These are phyloP conservation scores for Carpatolechia fugitivella DNA, from an alignment of 2,888 invertebrate species.

Conservation along the genomic window DNA sequence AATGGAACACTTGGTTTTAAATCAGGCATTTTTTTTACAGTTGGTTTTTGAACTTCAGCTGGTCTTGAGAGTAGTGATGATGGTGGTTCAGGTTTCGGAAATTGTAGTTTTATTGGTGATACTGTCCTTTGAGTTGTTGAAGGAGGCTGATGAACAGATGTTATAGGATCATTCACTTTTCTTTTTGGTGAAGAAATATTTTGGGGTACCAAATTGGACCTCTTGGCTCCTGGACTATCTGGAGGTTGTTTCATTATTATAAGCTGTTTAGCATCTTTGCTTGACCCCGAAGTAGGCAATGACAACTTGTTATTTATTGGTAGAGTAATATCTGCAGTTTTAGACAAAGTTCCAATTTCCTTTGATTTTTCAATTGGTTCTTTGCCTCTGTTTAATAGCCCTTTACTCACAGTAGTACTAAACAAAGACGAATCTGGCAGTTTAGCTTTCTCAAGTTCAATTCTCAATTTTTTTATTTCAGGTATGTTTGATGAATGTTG, in stretches of 20 bases:
- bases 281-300: conserved; percentile 25
- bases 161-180: conserved; percentile 60
- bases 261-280: conserved; percentile 44
- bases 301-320: conserved; percentile 26
- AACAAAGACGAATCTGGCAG: conserved; percentile 31
- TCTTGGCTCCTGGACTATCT: conserved; percentile 51
- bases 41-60: conserved; percentile 31
- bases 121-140: conserved; percentile 46
- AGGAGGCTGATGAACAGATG: conserved; percentile 30
- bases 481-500: conserved; percentile 36
- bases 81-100: conserved; percentile 55
- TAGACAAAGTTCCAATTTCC: conserved; percentile 33
- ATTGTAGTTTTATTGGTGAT: conserved; percentile 62
- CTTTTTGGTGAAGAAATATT: conserved; percentile 67
- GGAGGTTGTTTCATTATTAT: conserved; percentile 26
- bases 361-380: conserved; percentile 36
- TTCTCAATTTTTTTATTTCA: conserved; percentile 64
- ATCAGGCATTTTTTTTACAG: conserved; percentile 66
- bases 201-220: conserved; percentile 44
- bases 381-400: conserved; percentile 29
- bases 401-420: conserved; percentile 24
- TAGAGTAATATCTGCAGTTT: conserved; percentile 27
- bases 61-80: conserved; percentile 31
- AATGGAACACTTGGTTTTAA: conserved; percentile 59
- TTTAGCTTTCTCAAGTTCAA: conserved; percentile 64